phyloP scores from a whole-genome alignment of 1,140 invertebrate genomes.

The Pogonognathellus flavescens region DNA sequence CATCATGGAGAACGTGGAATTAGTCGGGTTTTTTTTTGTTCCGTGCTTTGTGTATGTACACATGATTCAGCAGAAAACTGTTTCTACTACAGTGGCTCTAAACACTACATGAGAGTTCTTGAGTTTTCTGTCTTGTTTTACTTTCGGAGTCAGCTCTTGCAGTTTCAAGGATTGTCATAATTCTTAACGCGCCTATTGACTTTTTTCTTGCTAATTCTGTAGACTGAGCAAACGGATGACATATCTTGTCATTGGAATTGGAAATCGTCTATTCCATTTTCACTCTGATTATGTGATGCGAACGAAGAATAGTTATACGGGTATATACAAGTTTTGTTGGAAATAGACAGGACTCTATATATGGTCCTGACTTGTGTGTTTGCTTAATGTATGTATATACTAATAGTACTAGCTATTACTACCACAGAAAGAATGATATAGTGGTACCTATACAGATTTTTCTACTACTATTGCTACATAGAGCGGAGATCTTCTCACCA shows the following conservation, averaged over 20 bases:
- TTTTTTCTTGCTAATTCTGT: background rate
- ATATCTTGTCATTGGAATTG: conserved; percentile 17
- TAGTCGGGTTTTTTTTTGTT: background rate
- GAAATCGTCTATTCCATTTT: background rate
- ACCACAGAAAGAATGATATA: no score
- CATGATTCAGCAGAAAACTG: background rate
- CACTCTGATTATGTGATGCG: conserved; percentile 1
- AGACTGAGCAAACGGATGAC: background rate
- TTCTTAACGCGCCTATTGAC: background rate
- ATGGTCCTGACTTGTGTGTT: background rate
- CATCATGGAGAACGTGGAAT: background rate
- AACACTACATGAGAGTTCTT: background rate
- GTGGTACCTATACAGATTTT: no score
- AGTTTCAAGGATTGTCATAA: conserved; percentile 30
- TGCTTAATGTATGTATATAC: background rate
- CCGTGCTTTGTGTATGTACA: background rate
- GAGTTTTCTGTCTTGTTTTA: background rate
- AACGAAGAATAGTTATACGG: background rate
- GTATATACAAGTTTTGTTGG: background rate
- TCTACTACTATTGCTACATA: background rate
- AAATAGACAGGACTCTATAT: background rate
- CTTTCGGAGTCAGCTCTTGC: background rate
- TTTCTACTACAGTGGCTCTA: background rate
- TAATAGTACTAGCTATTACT: background rate
- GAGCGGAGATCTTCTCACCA: conserved; percentile 5